Base-by-base conservation (phyloP, 2,888 invertebrate species). In the Melanargia galathea region DNA sequence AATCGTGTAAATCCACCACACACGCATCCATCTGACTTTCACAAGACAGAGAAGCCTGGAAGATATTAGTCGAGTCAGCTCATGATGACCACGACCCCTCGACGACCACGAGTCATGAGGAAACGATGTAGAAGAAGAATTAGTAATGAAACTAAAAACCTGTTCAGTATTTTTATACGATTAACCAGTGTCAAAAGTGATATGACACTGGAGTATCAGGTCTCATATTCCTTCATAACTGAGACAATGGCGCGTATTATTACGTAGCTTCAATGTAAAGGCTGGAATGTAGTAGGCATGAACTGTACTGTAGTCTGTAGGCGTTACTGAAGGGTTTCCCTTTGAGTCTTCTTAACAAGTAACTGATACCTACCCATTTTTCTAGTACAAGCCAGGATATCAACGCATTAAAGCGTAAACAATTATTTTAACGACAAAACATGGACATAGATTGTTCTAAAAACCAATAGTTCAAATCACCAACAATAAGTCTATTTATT, bases 321-420 rank as follows among this genome's bases (percentile, higher is more conserved):
- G 40, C 56, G 54, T 7, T 38, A 62, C 46, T 60, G 62, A 64
- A 62, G 52, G 66, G 66, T 52, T 67, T 67, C 64, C 38, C 63
- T 62, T 51, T 56, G 30, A 60, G 62, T 62, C 57, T 62, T 63
- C 60, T 67, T 62, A 64, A 59, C 40, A 54, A 64, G 66, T 60
- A 67, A 64, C 40, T 26, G 66, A 67, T 56, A 64, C 64, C 64
- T 56, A 64, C 64, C 64, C 33, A 18, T 38, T 55, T 62, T 61
- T 66, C 54, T 63, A 66, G 64, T 61, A 16, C 61, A 61, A 59
- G 45, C 61, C 57, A 52, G 60, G 51, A 56, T 60, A 38, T 56
- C n/a, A n/a, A 38, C 8, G 35, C 2, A 38, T 0, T 13, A 11
- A 38, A 38, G 2, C 30, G 30, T 10, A 38, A 10, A 35, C 2